A percentile compares a stretch with the other conserved stretches of the same genome.
Evolutionary conservation across 92 coral and sea anemone species (phyloP).

Genomic region (Phenganax marumi): DNA sequence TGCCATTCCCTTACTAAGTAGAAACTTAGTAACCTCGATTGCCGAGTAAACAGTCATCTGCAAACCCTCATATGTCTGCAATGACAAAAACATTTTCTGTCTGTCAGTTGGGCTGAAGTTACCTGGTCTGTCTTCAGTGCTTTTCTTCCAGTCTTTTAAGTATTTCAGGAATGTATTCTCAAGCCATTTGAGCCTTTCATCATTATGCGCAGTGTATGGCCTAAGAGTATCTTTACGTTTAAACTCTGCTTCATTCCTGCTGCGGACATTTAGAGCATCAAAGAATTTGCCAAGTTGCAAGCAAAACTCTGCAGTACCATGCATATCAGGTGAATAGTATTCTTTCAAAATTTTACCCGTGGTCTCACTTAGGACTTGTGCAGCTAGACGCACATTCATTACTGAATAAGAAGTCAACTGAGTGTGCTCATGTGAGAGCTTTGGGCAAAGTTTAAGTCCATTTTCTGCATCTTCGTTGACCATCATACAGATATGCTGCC

Average conservation of each 20-base stretch:
- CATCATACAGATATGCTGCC: slow-evolving; percentile 4
- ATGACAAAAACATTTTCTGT: slow-evolving; percentile 55
- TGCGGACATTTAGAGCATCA: not conserved
- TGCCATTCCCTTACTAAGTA: slow-evolving; percentile 59
- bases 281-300: slow-evolving; percentile 6
- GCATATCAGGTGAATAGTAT: slow-evolving; percentile 1
- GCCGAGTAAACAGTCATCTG: slow-evolving; percentile 48
- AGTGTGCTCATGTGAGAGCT: slow-evolving; percentile 8
- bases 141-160: slow-evolving; percentile 56
- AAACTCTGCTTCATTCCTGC: not conserved
- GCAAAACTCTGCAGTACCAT: slow-evolving; percentile 9
- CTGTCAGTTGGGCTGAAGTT: slow-evolving; percentile 59
- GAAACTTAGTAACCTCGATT: slow-evolving; percentile 63
- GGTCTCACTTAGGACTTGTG: slow-evolving; percentile 2
- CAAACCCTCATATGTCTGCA: slow-evolving; percentile 60
- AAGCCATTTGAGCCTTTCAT: slow-evolving; percentile 32
- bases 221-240: slow-evolving; percentile 4
- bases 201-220: not conserved
- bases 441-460: slow-evolving; percentile 13
- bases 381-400: slow-evolving; percentile 9
- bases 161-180: slow-evolving; percentile 42
- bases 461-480: not conserved
- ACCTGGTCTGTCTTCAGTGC: slow-evolving; percentile 62
- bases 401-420: slow-evolving; percentile 12
- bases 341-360: slow-evolving; percentile 4